Evolutionary conservation across 2,113 vertebrate genomes (phyloP).

Genomic region (Ptyas mucosa): DNA sequence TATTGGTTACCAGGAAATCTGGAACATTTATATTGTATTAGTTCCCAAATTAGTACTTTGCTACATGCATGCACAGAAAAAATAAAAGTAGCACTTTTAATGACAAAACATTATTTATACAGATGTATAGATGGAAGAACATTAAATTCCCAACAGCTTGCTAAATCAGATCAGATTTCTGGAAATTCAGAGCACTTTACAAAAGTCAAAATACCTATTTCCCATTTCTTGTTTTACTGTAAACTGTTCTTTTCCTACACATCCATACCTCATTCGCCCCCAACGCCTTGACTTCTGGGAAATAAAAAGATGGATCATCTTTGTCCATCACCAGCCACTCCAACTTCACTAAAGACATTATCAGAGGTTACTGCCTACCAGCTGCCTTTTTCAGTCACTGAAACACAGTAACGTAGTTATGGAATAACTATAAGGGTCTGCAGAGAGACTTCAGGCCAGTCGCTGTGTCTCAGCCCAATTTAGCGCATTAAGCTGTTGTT

Average conservation of each 20-base stretch:
- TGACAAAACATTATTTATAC: neutral
- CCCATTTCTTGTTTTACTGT: neutral
- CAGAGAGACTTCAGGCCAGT: neutral
- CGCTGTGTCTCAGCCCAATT: neutral
- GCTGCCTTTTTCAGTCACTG: neutral
- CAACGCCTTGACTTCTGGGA: neutral
- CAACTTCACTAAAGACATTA: neutral
- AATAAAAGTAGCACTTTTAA: neutral
- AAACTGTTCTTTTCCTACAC: neutral
- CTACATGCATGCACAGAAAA: neutral
- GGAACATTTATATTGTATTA: neutral
- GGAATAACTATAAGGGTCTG: neutral
- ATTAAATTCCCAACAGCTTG: neutral
- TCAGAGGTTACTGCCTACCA: neutral
- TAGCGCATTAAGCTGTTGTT: neutral
- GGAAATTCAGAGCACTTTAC: neutral
- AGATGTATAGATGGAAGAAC: neutral
- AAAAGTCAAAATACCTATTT: neutral
- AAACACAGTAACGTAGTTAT: neutral
- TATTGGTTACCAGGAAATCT: neutral
- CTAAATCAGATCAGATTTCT: neutral
- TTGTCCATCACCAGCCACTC: neutral
- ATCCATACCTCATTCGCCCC: neutral
- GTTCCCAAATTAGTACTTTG: neutral
- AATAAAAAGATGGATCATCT: neutral